A percentile compares a stretch with the other conserved stretches of the same genome.
phyloP scores from a whole-genome alignment of 2,888 invertebrate genomes.

The Andrena bucephala region DNA sequence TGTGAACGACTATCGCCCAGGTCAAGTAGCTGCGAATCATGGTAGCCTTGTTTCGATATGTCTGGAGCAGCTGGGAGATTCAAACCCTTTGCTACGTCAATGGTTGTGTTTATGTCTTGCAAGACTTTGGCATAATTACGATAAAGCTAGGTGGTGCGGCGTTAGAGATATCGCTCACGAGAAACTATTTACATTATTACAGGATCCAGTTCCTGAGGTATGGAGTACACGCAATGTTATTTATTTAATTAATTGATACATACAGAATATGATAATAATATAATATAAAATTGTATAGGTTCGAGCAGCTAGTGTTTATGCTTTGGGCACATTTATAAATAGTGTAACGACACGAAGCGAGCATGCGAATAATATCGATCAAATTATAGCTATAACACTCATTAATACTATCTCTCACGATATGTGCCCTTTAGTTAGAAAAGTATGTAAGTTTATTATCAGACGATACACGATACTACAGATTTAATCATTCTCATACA shows the following conservation, averaged over 20 bases:
- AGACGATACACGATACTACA: not conserved
- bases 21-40: constrained; percentile 96
- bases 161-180: constrained; percentile 98
- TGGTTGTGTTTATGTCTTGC: constrained; percentile 98
- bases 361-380: constrained; percentile 97
- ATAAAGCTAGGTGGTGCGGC: constrained; percentile 96
- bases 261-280: constrained; percentile 19
- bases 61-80: constrained; percentile 93
- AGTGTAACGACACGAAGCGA: constrained; percentile 94
- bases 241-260: constrained; percentile 19
- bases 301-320: constrained; percentile 96
- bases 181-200: constrained; percentile 93
- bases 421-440: constrained; percentile 95
- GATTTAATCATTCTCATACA: not conserved
- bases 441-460: constrained; percentile 83
- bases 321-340: constrained; percentile 96
- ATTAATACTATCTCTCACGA: constrained; percentile 92
- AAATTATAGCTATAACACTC: constrained; percentile 95
- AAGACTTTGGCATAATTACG: constrained; percentile 95
- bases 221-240: constrained; percentile 3
- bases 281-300: constrained; percentile 86
- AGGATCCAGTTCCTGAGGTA: constrained; percentile 95
- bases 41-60: constrained; percentile 96
- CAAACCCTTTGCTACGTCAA: constrained; percentile 89
- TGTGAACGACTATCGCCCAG: constrained; percentile 94